Percentiles rank a stretch among this genome's conserved stretches.
Conservation (phyloP, 2,888 invertebrate genomes). For the Leptinotarsa peninsularis region DNA sequence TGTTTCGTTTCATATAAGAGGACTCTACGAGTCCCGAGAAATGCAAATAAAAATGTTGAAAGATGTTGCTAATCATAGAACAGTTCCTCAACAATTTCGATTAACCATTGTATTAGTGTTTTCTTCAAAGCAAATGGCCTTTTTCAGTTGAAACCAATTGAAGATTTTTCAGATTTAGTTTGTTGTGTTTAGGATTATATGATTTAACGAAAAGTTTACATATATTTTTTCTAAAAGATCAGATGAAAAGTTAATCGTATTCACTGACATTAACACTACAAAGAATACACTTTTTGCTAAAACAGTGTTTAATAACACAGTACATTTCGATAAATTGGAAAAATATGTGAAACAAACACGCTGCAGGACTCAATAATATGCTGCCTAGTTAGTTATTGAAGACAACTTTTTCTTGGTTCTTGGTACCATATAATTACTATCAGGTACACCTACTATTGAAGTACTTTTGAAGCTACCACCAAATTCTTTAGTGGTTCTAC, state of each 20-base stretch:
- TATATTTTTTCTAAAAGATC: no score
- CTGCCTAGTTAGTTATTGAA: no score
- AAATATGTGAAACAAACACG: no score
- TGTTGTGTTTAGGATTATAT: neutral
- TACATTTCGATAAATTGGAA: neutral
- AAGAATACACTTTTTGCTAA: no score
- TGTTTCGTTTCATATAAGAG: slow-evolving; percentile 51
- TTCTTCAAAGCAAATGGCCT: neutral
- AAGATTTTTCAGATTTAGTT: neutral
- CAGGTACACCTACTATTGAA: no score
- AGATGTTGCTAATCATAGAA: slow-evolving; percentile 65
- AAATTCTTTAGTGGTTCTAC: neutral
- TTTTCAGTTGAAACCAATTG: neutral
- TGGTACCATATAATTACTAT: no score
- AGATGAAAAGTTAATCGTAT: no score
- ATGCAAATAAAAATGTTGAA: slow-evolving; percentile 64
- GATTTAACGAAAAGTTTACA: no score
- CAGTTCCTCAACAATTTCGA: slow-evolving; percentile 65
- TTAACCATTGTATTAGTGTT: slow-evolving; percentile 33
- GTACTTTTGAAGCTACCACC: no score
- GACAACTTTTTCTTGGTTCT: no score
- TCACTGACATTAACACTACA: no score
- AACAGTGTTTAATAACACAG: neutral
- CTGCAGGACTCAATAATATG: neutral
- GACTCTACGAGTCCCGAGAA: slow-evolving; percentile 63